Evolutionary conservation across 30 jellyfish, hydroid and myxozoan genomes (phyloP).

Genomic region (Calvadosia cruxmelitensis): DNA sequence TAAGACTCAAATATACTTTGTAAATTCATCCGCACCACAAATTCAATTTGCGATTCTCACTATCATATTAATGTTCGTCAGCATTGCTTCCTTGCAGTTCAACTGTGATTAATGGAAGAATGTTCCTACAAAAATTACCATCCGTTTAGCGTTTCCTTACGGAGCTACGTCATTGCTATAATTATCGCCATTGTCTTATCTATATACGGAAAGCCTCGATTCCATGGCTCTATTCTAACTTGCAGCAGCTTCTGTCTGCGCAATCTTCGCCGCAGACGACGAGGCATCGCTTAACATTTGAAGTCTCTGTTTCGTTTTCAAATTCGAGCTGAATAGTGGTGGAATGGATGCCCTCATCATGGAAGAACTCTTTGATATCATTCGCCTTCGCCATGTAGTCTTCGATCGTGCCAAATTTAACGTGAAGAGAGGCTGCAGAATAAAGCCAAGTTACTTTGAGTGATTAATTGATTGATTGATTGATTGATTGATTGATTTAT

Average conservation of each 20-base stretch:
- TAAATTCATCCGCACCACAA: too few relatives aligned
- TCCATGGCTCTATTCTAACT: constrained; percentile 8
- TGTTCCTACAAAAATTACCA: too few relatives aligned
- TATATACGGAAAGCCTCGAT: too few relatives aligned
- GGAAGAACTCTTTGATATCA: constrained; percentile 33
- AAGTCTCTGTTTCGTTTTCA: constrained; percentile 7
- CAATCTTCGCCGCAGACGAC: constrained; percentile 39
- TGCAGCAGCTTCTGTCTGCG: constrained; percentile 40
- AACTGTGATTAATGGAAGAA: too few relatives aligned
- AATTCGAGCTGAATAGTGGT: constrained; percentile 40
- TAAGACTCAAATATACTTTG: too few relatives aligned
- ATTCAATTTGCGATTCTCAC: too few relatives aligned
- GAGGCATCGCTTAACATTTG: constrained; percentile 17
- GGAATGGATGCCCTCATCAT: constrained; percentile 37
- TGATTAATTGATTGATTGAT: neutral
- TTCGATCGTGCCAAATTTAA: constrained; percentile 12
- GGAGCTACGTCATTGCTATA: too few relatives aligned
- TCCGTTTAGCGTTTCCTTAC: neutral
- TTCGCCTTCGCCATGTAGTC: constrained; percentile 20
- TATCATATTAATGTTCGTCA: too few relatives aligned
- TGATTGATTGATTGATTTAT: neutral
- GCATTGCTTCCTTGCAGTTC: too few relatives aligned
- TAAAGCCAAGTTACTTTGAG: neutral
- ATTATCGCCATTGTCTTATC: too few relatives aligned
- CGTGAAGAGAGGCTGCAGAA: constrained; percentile 41